These are phyloP conservation scores for Elaphurus davidianus DNA, from an alignment of 2,113 vertebrate species.

Conservation along the genomic window DNA sequence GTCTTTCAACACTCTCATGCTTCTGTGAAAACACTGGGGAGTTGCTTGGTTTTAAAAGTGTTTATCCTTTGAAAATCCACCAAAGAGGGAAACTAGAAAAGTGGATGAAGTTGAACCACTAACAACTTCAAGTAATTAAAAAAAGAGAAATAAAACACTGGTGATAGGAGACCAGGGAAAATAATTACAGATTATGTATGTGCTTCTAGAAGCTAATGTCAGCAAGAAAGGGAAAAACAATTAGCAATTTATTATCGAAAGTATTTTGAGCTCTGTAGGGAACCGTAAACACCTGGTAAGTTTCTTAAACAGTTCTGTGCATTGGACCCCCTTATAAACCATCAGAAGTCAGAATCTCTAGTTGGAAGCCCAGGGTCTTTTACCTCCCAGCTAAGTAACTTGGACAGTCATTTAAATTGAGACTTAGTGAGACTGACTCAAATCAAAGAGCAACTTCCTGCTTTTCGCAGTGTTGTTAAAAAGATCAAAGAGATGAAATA, in stretches of 20 bases:
- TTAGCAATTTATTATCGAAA: neutral
- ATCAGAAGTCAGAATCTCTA: neutral
- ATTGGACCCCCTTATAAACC: neutral
- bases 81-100: conserved; percentile 12
- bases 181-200: conserved; percentile 33
- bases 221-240: conserved; percentile 11
- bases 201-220: conserved; percentile 1
- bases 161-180: neutral
- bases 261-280: conserved; percentile 1
- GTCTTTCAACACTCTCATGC: neutral
- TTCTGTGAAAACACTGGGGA: neutral
- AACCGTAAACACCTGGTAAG: neutral
- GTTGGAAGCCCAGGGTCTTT: neutral
- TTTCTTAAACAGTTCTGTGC: neutral
- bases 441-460: neutral
- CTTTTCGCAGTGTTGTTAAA: neutral
- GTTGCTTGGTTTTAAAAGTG: conserved; percentile 44
- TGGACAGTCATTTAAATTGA: neutral
- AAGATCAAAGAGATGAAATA: neutral
- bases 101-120: conserved; percentile 13
- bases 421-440: neutral
- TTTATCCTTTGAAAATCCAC: conserved; percentile 49
- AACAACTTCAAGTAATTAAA: conserved; percentile 46
- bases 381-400: neutral
- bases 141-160: neutral